Percentiles rank a stretch among this genome's conserved stretches.
Evolutionary conservation across 1,140 invertebrate genomes (phyloP).

Genomic region (Papilio aristodemus): DNA sequence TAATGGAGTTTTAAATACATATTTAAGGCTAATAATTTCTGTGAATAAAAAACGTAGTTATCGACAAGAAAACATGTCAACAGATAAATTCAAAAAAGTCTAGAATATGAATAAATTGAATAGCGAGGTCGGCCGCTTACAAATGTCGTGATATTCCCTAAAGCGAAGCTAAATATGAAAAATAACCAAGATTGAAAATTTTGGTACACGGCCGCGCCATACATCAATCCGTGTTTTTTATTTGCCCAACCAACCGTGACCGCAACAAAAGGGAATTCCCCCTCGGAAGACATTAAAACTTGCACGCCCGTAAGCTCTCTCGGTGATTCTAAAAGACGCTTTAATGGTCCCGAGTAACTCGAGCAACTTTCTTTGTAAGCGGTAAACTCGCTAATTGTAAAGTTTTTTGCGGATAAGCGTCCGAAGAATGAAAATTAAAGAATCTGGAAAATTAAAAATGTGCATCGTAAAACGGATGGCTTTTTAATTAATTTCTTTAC

Average conservation of each 20-base stretch:
- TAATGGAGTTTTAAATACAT: too few relatives aligned
- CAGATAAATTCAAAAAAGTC: neutral
- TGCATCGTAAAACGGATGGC: constrained; percentile 27
- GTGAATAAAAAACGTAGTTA: too few relatives aligned
- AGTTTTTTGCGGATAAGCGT: constrained; percentile 48
- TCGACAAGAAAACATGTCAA: neutral
- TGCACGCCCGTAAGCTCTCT: constrained; percentile 49
- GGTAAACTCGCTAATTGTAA: constrained; percentile 62
- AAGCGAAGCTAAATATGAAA: constrained; percentile 26
- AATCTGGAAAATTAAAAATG: constrained; percentile 33
- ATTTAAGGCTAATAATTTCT: too few relatives aligned
- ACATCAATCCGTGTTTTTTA: constrained; percentile 43
- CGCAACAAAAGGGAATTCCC: constrained; percentile 46
- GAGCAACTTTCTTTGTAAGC: constrained; percentile 53
- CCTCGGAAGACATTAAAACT: constrained; percentile 62
- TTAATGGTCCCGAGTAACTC: constrained; percentile 57
- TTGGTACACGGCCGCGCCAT: constrained; percentile 26
- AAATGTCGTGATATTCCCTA: constrained; percentile 15
- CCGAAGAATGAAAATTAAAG: constrained; percentile 34
- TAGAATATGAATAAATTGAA: neutral
- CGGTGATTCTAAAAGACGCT: constrained; percentile 54
- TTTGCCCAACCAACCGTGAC: constrained; percentile 41
- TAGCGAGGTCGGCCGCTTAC: neutral
- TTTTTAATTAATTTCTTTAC: constrained; percentile 11
- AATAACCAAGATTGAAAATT: constrained; percentile 33